These are phyloP conservation scores for Jaculus jaculus DNA, from an alignment of 2,113 vertebrate species.

Conservation along the genomic window DNA sequence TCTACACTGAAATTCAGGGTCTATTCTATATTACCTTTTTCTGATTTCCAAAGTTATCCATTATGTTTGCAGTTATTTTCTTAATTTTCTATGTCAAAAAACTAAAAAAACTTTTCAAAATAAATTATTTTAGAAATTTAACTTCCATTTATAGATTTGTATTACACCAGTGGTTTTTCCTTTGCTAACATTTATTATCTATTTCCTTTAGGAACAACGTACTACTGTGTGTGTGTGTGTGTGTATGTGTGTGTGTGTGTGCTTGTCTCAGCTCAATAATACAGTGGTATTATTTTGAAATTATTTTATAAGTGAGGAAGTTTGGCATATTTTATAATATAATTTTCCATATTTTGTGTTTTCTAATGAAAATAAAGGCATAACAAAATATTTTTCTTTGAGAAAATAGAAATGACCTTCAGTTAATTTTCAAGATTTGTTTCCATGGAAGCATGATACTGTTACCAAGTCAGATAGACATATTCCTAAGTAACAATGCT, in stretches of 20 bases:
- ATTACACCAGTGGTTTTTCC: background rate
- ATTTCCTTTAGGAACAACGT: background rate
- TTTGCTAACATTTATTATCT: background rate
- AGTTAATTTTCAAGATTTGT: constrained; percentile 36
- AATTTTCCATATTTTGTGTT: constrained; percentile 11
- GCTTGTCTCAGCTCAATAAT: background rate
- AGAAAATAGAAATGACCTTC: constrained; percentile 46
- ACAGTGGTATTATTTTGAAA: background rate
- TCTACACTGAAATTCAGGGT: background rate
- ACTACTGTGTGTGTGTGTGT: background rate
- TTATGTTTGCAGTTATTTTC: background rate
- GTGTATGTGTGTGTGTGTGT: background rate
- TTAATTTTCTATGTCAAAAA: background rate
- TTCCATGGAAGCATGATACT: constrained; percentile 42
- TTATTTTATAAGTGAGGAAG: background rate
- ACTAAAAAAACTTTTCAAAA: background rate
- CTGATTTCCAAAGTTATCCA: background rate
- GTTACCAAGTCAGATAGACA: background rate
- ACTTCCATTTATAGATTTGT: background rate
- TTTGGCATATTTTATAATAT: background rate
- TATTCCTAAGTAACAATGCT: background rate
- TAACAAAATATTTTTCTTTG: constrained; percentile 19
- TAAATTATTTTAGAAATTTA: background rate
- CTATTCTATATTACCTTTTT: background rate
- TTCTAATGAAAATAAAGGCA: background rate